Evolutionary conservation across 92 coral and sea anemone genomes (phyloP), one percentile per base, ranked within the genome.

Genomic region (Palythoa grandis): DNA sequence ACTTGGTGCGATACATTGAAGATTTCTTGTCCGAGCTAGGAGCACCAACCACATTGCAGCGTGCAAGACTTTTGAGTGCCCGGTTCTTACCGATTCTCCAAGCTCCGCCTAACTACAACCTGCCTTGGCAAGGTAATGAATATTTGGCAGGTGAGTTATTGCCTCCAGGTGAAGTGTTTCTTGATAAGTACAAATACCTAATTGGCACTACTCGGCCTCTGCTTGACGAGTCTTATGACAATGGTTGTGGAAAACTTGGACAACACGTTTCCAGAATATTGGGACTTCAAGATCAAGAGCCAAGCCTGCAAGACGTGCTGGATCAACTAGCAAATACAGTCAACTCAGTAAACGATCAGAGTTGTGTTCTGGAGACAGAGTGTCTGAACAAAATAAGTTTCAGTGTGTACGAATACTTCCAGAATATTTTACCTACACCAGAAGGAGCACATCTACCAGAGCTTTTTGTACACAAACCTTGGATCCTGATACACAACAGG

Each of bases 51-150:
- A 72, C 83, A 43, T 29, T 86, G n/a, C 88, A 90, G 56, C 57
- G 88, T 8, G 88, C 88, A 72, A 85, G 83, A 60, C 91, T 96
- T 52, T 90, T 90, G 10, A 86, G 89, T 57, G 88, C 87, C 17
- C 83, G 79, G 50, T 96, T 96, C 83, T 94, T 96, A 25, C 98
- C 98, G 3, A 91, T 91, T 69, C 87, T 96, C 53, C 66, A 83
- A 75, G 89, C 82, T 37, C 94, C 98, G 29, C 61, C 79, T 3
- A 95, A 86, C 5, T 96, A 96, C 80, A 87, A 88, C 74, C 90
- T 96, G 57, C 93, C 95, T 25, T 96, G 98, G 98, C 92, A 94
- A 80, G 98, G 98, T 70, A 78, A 89, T 48, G 77, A 80, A 74
- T 86, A 85, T 53, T 74, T 85, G 2, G 87, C 71, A 15, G 65